A percentile compares a stretch with the other conserved stretches of the same genome.
Evolutionary conservation across 2,888 invertebrate genomes (phyloP).

Genomic region (Epinotia brunnichana): DNA sequence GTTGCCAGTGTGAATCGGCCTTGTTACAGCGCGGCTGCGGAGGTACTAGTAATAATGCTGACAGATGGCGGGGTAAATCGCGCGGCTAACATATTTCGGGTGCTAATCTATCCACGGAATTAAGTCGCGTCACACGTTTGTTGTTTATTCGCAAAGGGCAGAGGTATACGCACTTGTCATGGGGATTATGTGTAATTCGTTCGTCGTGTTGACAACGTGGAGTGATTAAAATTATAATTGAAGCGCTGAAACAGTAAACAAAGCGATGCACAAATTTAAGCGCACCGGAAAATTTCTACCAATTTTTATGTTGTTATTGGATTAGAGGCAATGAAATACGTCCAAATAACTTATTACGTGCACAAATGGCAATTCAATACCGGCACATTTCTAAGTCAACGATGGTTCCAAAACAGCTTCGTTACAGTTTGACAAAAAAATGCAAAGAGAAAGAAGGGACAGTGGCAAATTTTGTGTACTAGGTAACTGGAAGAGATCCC

Average conservation of each 20-base stretch:
- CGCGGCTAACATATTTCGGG: constrained; percentile 58
- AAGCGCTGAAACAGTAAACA: not conserved
- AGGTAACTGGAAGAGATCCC: too few relatives aligned
- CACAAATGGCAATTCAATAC: too few relatives aligned
- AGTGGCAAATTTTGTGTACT: too few relatives aligned
- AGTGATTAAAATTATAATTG: constrained; percentile 16
- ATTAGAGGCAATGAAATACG: not conserved
- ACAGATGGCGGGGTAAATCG: constrained; percentile 68
- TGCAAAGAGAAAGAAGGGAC: too few relatives aligned
- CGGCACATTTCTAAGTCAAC: too few relatives aligned
- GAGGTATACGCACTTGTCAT: constrained; percentile 45
- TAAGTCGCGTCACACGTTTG: constrained; percentile 50
- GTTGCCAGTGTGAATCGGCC: constrained; percentile 28
- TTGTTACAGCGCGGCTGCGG: constrained; percentile 45
- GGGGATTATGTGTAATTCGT: constrained; percentile 23
- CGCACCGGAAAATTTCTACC: not conserved
- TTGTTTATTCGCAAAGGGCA: constrained; percentile 44
- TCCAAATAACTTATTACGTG: too few relatives aligned
- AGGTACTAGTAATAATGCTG: constrained; percentile 56
- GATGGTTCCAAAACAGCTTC: too few relatives aligned
- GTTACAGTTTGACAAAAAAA: too few relatives aligned
- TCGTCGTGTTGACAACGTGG: not conserved
- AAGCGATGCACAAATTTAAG: not conserved
- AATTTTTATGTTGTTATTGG: not conserved
- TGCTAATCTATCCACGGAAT: constrained; percentile 57